Evolutionary conservation across 2,113 vertebrate species (phyloP).

Genomic region (Oryzias curvinotus): DNA sequence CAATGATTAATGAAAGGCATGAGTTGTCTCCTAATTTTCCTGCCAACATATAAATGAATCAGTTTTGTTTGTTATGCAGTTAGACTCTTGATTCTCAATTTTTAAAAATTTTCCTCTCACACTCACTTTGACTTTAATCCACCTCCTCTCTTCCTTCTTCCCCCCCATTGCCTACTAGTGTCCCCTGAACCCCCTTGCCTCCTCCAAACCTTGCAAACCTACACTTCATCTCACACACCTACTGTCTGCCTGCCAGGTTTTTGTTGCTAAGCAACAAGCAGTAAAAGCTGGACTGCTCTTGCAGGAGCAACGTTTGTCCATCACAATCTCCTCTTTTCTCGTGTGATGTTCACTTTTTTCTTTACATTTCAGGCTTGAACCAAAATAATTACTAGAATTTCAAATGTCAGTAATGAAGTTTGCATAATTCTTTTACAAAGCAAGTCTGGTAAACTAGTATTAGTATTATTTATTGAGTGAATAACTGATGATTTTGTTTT

Average conservation of each 20-base stretch:
- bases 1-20: conserved; percentile 3
- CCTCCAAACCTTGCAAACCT: conserved; percentile 54
- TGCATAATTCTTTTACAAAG: neutral
- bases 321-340: conserved; percentile 64
- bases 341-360: conserved; percentile 9
- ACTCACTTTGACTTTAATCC: conserved; percentile 11
- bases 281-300: conserved; percentile 75
- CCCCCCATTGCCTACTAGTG: conserved; percentile 11
- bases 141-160: conserved; percentile 16
- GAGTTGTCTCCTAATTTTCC: neutral
- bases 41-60: conserved; percentile 1
- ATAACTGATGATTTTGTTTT: no score
- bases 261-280: conserved; percentile 82
- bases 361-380: neutral
- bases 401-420: conserved; percentile 8
- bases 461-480: no score
- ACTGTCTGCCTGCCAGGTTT: conserved; percentile 79
- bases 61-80: neutral
- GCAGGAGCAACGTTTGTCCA: conserved; percentile 76
- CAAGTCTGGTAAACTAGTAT: no score
- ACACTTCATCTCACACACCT: conserved; percentile 77
- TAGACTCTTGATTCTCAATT: conserved; percentile 30
- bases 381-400: neutral
- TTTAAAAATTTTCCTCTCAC: conserved; percentile 5
- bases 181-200: conserved; percentile 34